These are phyloP conservation scores for Amblyopsis hoosieri DNA, from an alignment of 2,797 vertebrate genomes.

Conservation along the genomic window DNA sequence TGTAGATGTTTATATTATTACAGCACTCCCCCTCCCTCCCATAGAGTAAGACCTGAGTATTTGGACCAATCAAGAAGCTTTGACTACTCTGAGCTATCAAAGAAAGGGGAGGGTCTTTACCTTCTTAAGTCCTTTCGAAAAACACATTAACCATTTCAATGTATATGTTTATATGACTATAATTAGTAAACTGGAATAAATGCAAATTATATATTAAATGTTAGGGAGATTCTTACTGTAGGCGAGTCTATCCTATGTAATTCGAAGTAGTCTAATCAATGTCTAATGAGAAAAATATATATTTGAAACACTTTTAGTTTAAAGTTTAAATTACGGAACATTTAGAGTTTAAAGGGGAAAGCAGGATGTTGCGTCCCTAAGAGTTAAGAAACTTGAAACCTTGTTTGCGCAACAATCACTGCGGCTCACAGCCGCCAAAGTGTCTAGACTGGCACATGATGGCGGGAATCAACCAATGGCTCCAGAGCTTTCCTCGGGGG, in stretches of 20 bases:
- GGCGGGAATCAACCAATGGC: slow-evolving; percentile 91
- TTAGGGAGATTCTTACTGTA: no score
- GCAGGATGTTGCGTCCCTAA: slow-evolving; percentile 85
- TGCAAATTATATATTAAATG: no score
- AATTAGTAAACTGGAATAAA: not conserved
- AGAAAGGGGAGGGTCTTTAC: slow-evolving; percentile 12
- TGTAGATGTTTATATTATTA: slow-evolving; percentile 20
- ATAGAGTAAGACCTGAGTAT: slow-evolving; percentile 39
- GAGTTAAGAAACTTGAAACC: slow-evolving; percentile 95
- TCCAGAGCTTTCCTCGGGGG: slow-evolving; percentile 87
- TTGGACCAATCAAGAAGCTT: slow-evolving; percentile 54
- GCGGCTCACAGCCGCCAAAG: slow-evolving; percentile 93
- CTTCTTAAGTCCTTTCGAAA: slow-evolving; percentile 67
- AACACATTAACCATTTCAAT: slow-evolving; percentile 67
- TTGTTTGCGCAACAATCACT: slow-evolving; percentile 97
- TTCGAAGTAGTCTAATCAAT: not conserved
- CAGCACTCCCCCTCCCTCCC: slow-evolving; percentile 53
- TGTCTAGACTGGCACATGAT: slow-evolving; percentile 99
- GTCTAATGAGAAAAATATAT: not conserved
- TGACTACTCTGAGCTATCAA: slow-evolving; percentile 77
- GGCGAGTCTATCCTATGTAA: not conserved
- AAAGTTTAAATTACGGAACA: slow-evolving; percentile 11
- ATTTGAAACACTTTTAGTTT: not conserved
- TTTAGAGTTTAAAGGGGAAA: slow-evolving; percentile 37
- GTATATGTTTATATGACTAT: slow-evolving; percentile 8